Base-by-base conservation (phyloP, 2,888 invertebrate species). In the Volucella zonaria region DNA sequence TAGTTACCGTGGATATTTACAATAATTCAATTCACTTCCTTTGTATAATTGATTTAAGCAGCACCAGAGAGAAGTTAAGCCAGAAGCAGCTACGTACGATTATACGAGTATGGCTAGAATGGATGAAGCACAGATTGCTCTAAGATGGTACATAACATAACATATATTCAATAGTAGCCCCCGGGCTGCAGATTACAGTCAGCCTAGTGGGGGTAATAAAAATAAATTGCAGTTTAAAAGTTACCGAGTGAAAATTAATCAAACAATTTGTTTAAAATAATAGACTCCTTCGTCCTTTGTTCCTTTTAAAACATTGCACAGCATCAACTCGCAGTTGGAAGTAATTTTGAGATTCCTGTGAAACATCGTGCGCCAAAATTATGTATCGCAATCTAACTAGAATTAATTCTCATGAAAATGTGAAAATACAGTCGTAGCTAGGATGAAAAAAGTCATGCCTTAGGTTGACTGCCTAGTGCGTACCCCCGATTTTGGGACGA, bases 151-250 rank as follows among this genome's bases (percentile, higher is more conserved):
- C n/a, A n/a, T n/a, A n/a, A 23, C 43, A 31, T 43, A 9, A 45
- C 14, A 18, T 18, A 18, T 18, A 18, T 18, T 18, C 18, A 18
- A 18, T 18, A 2, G 18, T 23, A 23, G 31, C 10, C 47, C 10
- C 23, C 58, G n/a, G 15, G 59, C 18, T 43, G 61, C 43, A 18
- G 31, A 61, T 73, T 73, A 52, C 51, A 43, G 43, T 8, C 49
- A 51, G 4, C n/a, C 11, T 3, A 62, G 52, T 45, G 61, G 45
- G 62, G 54, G 42, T 40, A 45, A 64, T 64, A 45, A 74, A 54
- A 74, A 45, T 45, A 52, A 64, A 74, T 74, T 64, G 64, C 10
- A 74, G 47, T 64, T 74, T 74, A 74, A 74, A 74, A 64, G 74
- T 74, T 74, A 1, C 47, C 54, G 47, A 64, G 74, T 74, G 54